Evolutionary conservation across 2,113 vertebrate genomes (phyloP), one percentile per base, ranked within the genome.

Genomic region (Callionymus lyra): DNA sequence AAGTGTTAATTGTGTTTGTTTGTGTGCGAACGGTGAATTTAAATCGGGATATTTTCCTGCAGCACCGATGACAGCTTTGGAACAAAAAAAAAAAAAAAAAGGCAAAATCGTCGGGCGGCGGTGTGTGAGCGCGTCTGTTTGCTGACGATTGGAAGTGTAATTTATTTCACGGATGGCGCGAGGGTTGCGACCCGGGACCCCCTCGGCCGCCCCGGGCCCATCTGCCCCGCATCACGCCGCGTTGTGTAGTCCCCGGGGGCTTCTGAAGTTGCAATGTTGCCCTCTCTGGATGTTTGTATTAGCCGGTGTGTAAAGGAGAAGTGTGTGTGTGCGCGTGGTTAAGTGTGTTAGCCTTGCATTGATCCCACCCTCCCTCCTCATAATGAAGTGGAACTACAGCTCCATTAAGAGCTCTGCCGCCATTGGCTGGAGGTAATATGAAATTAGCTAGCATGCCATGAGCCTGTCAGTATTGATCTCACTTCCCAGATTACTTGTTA

Each of bases 401-500:
- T 91, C 91, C 85, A 94, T 97, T 94, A 96, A 84, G 82, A 70
- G 64, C 77, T n/a, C 74, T 79, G 71, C 68, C 27, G 79, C 79
- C 79, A 97, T 96, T 97, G 92, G 94, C 87, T 88, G 76, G 85
- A 87, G 86, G 84, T 96, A 95, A 97, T 95, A 91, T 90, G 89
- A 92, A 96, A 95, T 95, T 95, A 96, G 93, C 86, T 83, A 85
- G 88, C 84, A 65, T 88, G 91, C 89, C 82, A 74, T 80, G 85
- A 89, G 85, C 83, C 90, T 90, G 91, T 92, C 90, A 93, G 85
- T 90, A 97, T 96, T 86, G 92, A 96, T 97, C 91, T 90, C 86
- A 86, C 87, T 91, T 91, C 83, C 90, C 91, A 91, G 91, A 94
- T 96, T 92, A 92, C 92, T 93, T 96, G 94, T 95, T 96, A 94